Evolutionary conservation across 1,140 invertebrate species (phyloP).

Genomic region (Lasioglossum albipes): DNA sequence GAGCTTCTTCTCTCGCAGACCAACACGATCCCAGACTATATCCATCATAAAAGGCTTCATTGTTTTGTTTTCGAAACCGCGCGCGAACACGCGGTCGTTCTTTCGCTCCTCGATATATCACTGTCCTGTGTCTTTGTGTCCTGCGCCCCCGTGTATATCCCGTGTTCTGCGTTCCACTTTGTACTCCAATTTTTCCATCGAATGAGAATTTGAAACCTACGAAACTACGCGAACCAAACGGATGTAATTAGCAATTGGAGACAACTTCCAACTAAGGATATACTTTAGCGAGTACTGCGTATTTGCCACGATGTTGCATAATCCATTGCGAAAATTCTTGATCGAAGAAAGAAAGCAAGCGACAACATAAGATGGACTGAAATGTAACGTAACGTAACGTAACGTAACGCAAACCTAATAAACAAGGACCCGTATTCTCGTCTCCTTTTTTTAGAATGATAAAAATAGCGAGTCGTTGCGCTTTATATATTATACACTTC

Average conservation of each 20-base stretch:
- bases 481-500: constrained; percentile 76
- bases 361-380: constrained; percentile 73
- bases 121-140: no score
- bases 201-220: not conserved
- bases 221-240: constrained; percentile 23
- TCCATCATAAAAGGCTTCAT: no score
- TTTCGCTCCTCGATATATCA: no score
- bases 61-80: no score
- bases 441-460: constrained; percentile 73
- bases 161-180: not conserved
- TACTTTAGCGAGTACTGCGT: constrained; percentile 56
- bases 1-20: no score
- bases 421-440: constrained; percentile 71
- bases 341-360: constrained; percentile 60
- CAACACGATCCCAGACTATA: no score
- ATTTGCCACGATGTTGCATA: constrained; percentile 68
- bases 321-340: constrained; percentile 57
- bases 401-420: constrained; percentile 67
- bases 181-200: no score
- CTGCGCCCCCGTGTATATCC: no score
- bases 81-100: no score
- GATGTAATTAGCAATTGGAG: constrained; percentile 68
- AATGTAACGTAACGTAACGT: constrained; percentile 58
- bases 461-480: constrained; percentile 76
- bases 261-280: constrained; percentile 57